Evolutionary conservation across 2,888 invertebrate genomes (phyloP), one percentile per base, ranked within the genome.

Genomic region (Drosophila fungiperda): DNA sequence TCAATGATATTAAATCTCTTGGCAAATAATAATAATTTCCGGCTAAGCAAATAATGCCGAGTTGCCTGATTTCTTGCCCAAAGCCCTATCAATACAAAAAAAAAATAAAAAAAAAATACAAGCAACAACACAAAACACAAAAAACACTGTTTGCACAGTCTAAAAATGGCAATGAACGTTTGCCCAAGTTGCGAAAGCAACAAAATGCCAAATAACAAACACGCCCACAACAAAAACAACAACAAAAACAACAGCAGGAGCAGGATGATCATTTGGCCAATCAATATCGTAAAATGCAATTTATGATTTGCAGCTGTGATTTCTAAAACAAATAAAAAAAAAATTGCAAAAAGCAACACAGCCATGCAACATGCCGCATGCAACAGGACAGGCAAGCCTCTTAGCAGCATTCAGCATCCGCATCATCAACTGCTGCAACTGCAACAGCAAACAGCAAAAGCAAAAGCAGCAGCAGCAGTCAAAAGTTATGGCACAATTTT

Each of bases 221-320:
- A 87, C 90, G 90, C 87, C 87, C 81, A 71, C 88, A 73, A 76
- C 45, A 55, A 45, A 32, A 65, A 20, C 55, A 60, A 59, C 52
- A 66, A 61, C 36, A 60, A 32, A 32, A 40, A 48, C 73, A 66
- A 63, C 53, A 64, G 68, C 40, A 42, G 45, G 54, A 36, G 12
- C 32, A n/a, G 59, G 60, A 57, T 66, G 76, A 78, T 80, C 73
- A 75, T 87, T 82, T 77, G 81, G 61, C 81, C 90, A 89, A 90
- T 90, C 89, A 87, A 91, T 90, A 91, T 90, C 89, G 78, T 90
- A 86, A 90, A 90, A 90, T 90, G 82, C 83, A 83, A 90, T 91
- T 91, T 90, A 91, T 90, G 91, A 90, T 91, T 90, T 89, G 86
- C 87, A 74, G 91, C 86, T 89, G 89, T 76, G 90, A 87, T 89